A percentile compares a stretch with the other conserved stretches of the same genome.
phyloP scores from a whole-genome alignment of 2,888 invertebrate genomes.

The Tachina grossa region DNA sequence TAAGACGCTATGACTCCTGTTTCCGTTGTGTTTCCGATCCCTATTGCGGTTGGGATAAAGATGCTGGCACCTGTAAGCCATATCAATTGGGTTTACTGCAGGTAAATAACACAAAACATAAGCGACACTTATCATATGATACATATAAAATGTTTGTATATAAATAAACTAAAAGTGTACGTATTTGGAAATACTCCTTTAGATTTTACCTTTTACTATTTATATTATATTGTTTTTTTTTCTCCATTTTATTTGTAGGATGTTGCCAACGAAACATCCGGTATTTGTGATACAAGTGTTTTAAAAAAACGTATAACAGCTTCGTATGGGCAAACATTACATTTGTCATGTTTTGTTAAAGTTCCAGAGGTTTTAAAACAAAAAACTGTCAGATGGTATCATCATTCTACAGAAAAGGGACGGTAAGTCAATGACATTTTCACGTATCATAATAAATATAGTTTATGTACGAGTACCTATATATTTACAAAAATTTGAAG shows the following conservation, averaged over 20 bases:
- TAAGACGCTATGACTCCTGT: constrained; percentile 95
- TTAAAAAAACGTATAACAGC: constrained; percentile 94
- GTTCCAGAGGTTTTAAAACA: constrained; percentile 93
- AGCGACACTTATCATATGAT: constrained; percentile 6
- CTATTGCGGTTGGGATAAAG: constrained; percentile 98
- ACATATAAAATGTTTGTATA: background rate
- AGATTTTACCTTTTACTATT: constrained; percentile 79
- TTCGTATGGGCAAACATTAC: constrained; percentile 96
- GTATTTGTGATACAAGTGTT: constrained; percentile 94
- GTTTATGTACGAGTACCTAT: background rate
- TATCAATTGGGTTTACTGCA: constrained; percentile 90
- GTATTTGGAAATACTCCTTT: background rate
- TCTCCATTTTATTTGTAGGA: constrained; percentile 86
- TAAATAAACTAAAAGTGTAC: background rate
- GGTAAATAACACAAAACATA: constrained; percentile 72
- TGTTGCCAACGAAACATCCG: constrained; percentile 94
- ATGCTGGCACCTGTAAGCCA: constrained; percentile 92
- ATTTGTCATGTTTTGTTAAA: constrained; percentile 94
- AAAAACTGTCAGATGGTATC: constrained; percentile 93
- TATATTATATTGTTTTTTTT: constrained; percentile 83
- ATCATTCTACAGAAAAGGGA: constrained; percentile 94
- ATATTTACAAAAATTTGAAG: background rate
- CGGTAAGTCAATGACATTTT: constrained; percentile 82
- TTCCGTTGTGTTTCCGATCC: constrained; percentile 96
- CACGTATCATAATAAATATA: constrained; percentile 40